A percentile compares a stretch with the other conserved stretches of the same genome.
phyloP scores from a whole-genome alignment of 2,888 invertebrate species.

The Epirrita christyi region DNA sequence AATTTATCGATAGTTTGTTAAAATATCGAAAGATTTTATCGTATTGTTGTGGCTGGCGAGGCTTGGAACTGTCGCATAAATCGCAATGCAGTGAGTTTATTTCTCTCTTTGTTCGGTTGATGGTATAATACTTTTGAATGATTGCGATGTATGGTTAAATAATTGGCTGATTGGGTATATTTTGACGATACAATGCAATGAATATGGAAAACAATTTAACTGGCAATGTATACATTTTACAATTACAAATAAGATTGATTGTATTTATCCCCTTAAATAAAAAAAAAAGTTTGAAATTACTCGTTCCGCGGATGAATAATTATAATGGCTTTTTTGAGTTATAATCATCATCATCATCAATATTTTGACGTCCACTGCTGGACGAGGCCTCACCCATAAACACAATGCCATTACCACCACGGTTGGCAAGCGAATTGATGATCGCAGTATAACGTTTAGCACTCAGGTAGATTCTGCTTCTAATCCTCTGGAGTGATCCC shows the following conservation, averaged over 20 bases:
- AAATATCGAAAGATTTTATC: constrained; percentile 38
- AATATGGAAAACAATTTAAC: not conserved
- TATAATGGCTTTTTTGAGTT: too few species aligned
- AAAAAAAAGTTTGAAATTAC: too few species aligned
- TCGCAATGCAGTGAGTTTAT: constrained; percentile 17
- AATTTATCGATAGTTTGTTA: constrained; percentile 41
- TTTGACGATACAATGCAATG: not conserved
- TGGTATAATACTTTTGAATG: constrained; percentile 11
- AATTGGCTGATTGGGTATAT: not conserved
- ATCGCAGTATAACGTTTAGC: too few species aligned
- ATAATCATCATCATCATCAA: too few species aligned
- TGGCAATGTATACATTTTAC: not conserved
- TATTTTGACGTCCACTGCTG: too few species aligned
- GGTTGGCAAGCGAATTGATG: too few species aligned
- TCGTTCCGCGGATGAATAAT: too few species aligned
- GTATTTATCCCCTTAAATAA: too few species aligned
- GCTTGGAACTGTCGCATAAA: constrained; percentile 28
- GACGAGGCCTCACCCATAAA: too few species aligned
- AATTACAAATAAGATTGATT: not conserved
- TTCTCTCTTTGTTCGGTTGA: constrained; percentile 18
- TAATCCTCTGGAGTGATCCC: too few species aligned
- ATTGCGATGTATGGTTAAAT: not conserved
- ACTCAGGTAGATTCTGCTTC: too few species aligned
- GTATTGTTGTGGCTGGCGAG: constrained; percentile 26
- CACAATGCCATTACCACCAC: too few species aligned